phyloP scores from a whole-genome alignment of 2,113 vertebrate genomes.

The Channa argus region DNA sequence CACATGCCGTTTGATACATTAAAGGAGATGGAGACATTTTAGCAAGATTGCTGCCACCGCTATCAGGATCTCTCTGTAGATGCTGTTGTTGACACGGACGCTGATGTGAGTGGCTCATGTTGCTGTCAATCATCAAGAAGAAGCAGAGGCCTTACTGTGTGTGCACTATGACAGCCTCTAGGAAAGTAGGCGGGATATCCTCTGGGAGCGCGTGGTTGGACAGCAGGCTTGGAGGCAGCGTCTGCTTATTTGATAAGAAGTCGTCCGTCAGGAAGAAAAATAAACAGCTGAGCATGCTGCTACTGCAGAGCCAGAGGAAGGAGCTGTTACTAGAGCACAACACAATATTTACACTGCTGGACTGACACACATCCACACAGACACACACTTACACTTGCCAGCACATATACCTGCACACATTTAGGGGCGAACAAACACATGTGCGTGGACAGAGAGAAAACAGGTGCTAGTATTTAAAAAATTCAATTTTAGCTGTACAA shows the following conservation, averaged over 20 bases:
- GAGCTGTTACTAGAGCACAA: constrained; percentile 85
- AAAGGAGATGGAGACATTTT: neutral
- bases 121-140: constrained; percentile 39
- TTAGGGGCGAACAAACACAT: constrained; percentile 8
- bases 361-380: constrained; percentile 53
- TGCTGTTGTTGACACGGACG: neutral
- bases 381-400: constrained; percentile 46
- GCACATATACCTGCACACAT: constrained; percentile 59
- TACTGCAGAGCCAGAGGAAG: constrained; percentile 76
- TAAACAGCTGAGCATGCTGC: constrained; percentile 81
- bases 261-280: constrained; percentile 84
- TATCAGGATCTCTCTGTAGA: neutral
- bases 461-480: constrained; percentile 22
- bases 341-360: constrained; percentile 84
- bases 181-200: constrained; percentile 67
- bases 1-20: neutral
- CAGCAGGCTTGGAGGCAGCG: constrained; percentile 63
- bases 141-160: constrained; percentile 1
- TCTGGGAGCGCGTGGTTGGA: constrained; percentile 72
- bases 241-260: constrained; percentile 88
- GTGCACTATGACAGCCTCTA: constrained; percentile 7
- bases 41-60: neutral
- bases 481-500: constrained; percentile 10
- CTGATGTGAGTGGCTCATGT: constrained; percentile 28
- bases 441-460: constrained; percentile 36